Percentiles rank a stretch among this genome's conserved stretches.
These are phyloP conservation scores for Piezodorus guildinii DNA, from an alignment of 1,140 invertebrate genomes.

Conservation along the genomic window DNA sequence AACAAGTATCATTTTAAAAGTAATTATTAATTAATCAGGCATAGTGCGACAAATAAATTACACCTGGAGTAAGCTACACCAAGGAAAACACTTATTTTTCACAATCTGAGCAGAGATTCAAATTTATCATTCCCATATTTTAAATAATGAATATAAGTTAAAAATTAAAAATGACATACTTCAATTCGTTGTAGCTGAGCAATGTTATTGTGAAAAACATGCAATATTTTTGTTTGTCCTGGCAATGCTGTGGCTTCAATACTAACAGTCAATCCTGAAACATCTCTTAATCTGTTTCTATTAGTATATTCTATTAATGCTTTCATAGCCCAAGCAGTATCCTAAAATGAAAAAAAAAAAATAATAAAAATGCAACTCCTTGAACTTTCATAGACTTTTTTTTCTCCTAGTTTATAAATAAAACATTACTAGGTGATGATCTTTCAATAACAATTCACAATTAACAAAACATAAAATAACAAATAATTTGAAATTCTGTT, in stretches of 20 bases:
- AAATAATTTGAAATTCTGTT: not conserved
- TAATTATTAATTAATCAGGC: not conserved
- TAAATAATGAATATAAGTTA: not conserved
- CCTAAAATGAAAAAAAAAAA: slow-evolving; percentile 37
- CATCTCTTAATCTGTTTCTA: slow-evolving; percentile 69
- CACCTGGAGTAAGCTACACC: no score
- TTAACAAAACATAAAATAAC: not conserved
- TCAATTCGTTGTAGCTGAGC: slow-evolving; percentile 62
- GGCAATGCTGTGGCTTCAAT: slow-evolving; percentile 76
- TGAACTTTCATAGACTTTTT: not conserved
- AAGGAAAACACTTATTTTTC: no score
- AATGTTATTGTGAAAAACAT: slow-evolving; percentile 62
- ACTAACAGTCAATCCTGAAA: slow-evolving; percentile 67
- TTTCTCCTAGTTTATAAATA: no score
- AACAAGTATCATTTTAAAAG: no score
- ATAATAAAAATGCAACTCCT: not conserved
- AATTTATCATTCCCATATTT: no score
- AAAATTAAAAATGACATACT: slow-evolving; percentile 36
- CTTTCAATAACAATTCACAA: not conserved
- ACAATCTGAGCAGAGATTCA: no score
- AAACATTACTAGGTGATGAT: no score
- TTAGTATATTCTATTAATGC: slow-evolving; percentile 84
- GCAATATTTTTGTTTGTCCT: slow-evolving; percentile 49
- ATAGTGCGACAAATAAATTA: no score
- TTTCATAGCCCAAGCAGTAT: slow-evolving; percentile 78